Conservation (phyloP, 2,113 vertebrate genomes). For the Himantopus leucocephalus region DNA sequence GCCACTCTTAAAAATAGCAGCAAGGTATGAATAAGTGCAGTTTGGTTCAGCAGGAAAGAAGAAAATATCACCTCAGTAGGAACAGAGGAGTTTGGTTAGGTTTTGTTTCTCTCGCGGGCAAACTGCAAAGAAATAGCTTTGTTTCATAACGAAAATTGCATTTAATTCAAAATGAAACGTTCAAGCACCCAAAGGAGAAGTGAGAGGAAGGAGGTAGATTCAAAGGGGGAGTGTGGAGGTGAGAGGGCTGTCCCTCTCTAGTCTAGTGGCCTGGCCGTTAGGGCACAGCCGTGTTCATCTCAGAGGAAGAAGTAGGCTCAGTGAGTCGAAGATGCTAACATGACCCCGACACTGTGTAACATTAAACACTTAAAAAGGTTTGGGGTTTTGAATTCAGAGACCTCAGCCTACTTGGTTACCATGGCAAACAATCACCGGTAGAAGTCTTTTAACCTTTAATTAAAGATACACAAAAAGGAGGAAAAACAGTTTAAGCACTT, state of each 20-base stretch:
- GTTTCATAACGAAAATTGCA: background rate
- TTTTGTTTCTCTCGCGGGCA: background rate
- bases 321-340: background rate
- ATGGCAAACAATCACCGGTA: slow-evolving; percentile 53
- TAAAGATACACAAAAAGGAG: slow-evolving; percentile 55
- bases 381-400: slow-evolving; percentile 40
- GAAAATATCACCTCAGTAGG: background rate
- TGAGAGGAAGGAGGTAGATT: background rate
- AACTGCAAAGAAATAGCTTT: background rate
- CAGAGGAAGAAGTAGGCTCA: background rate
- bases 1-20: background rate
- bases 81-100: background rate
- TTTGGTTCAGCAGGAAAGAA: background rate
- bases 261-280: background rate
- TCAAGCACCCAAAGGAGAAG: background rate
- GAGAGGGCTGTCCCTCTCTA: background rate
- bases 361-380: slow-evolving; percentile 36
- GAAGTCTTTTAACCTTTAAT: slow-evolving; percentile 65
- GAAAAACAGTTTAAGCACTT: slow-evolving; percentile 43
- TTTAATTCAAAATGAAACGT: slow-evolving; percentile 1
- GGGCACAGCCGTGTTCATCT: background rate
- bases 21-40: background rate
- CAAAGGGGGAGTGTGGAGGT: background rate
- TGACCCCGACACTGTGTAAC: background rate
- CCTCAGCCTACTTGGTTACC: slow-evolving; percentile 51